Conservation (phyloP, 2,113 vertebrate genomes). For the Scolopax mira region DNA sequence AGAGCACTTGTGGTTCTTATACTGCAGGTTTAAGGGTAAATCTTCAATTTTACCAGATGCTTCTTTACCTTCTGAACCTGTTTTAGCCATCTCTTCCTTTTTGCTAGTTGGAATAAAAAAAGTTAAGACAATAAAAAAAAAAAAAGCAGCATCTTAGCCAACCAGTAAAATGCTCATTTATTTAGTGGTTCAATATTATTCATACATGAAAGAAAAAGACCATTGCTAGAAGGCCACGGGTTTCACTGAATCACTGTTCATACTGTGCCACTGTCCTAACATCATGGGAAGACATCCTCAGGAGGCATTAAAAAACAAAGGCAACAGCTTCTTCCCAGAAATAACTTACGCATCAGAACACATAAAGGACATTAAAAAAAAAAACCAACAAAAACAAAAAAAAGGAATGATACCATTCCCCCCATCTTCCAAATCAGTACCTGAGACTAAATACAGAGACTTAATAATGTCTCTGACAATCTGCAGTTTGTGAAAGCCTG, state of each 20-base stretch:
- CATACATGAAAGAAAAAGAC: neutral
- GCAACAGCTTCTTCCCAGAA: neutral
- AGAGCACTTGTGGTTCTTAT: conserved; percentile 75
- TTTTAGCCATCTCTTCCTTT: neutral
- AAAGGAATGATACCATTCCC: fast-evolving
- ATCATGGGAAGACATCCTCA: neutral
- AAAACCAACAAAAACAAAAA: neutral
- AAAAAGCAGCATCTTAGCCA: neutral
- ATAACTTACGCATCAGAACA: neutral
- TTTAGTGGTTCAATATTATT: neutral
- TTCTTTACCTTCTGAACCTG: neutral
- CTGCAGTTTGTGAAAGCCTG: neutral
- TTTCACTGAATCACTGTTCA: neutral
- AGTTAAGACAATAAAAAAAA: neutral
- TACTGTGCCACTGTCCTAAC: neutral
- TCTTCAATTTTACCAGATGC: neutral
- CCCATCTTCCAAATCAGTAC: neutral
- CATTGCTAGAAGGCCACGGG: neutral
- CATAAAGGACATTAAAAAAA: neutral
- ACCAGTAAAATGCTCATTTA: neutral
- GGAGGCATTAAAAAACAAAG: neutral
- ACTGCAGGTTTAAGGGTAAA: conserved; percentile 7
- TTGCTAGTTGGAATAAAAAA: conserved; percentile 26
- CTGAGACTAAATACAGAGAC: neutral
- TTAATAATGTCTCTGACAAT: neutral